Base-by-base conservation (phyloP, 2,113 vertebrate genomes). In the Vulpes lagopus region DNA sequence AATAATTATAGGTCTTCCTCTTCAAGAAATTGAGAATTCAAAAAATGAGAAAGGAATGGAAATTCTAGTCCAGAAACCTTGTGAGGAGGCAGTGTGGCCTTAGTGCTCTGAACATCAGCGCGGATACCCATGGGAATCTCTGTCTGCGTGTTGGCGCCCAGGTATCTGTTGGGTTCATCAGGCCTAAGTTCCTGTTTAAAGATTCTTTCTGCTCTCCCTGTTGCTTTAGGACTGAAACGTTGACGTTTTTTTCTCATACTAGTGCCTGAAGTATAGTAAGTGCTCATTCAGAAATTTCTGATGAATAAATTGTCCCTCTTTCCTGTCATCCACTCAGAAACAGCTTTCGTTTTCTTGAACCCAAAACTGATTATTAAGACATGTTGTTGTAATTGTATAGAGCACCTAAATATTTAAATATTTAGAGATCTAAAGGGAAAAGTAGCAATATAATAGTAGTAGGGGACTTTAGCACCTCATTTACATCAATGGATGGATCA, bases 81-180 rank as follows among this genome's bases (percentile, higher is more conserved):
- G 5, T 23, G 5, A 81, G 8, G 17, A 38, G 19, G 12, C 3
- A 5, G 8, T 55, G 74, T 55, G 12, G 7, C 2, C 11, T 64
- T 32, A n/a, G 8, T 10, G 6, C 38, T 71, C 4, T 19, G 27
- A 80, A 17, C 0, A 35, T 9, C 9, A 25, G 2, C 12, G 22
- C 25, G 35, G 25, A 12, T 20, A 22, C 1, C 5, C 3, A 0
- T 0, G 9, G 12, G 25, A 53, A 30, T 8, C 12, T 76, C 32
- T 53, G 30, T 25, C 25, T 23, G 8, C 2, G 7, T 60, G 14
- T 25, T 27, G 20, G 65, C 20, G 55, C 23, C 5, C 11, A 2
- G 43, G 6, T 5, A 22, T 23, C 10, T 38, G 1, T 27, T 69
- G 38, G 14, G 7, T 19, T 60, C 67, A 15, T n/a, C 5, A 43